phyloP scores from a whole-genome alignment of 1,140 invertebrate species.

The Globodera rostochiensis region DNA sequence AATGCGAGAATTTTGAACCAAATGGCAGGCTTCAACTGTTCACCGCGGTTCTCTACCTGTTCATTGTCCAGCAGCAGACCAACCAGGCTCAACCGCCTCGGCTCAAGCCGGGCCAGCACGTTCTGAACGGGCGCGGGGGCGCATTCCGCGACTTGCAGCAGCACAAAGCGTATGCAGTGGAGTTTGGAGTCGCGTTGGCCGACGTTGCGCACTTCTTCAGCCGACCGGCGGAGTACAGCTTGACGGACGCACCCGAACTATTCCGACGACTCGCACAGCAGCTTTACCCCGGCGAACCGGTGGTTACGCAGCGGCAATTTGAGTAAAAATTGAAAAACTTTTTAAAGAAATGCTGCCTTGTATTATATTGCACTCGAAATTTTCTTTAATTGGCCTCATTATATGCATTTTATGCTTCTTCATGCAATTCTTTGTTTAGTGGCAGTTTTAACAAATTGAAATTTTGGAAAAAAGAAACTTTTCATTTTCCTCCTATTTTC shows the following conservation, averaged over 20 bases:
- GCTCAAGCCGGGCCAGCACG: conserved; percentile 24
- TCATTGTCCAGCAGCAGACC: conserved; percentile 46
- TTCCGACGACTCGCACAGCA: background rate
- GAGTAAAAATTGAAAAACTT: background rate
- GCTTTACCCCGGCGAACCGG: conserved; percentile 12
- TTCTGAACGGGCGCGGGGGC: conserved; percentile 31
- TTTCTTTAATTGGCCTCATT: too few relatives aligned
- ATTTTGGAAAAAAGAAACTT: too few relatives aligned
- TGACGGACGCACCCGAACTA: conserved; percentile 13
- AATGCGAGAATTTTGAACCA: background rate
- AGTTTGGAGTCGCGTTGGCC: conserved; percentile 15
- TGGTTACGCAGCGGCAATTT: background rate
- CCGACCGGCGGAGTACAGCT: conserved; percentile 6
- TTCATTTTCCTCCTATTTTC: too few relatives aligned
- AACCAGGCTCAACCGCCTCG: conserved; percentile 30
- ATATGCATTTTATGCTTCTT: too few relatives aligned
- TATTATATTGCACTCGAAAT: too few relatives aligned
- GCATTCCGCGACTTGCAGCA: conserved; percentile 44
- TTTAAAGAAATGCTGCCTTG: too few relatives aligned
- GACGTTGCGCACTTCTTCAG: conserved; percentile 17
- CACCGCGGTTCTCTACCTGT: conserved; percentile 35
- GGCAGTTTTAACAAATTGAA: too few relatives aligned
- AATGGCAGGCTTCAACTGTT: conserved; percentile 40
- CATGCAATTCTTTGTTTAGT: too few relatives aligned
- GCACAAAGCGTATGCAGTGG: conserved; percentile 27